Conservation (phyloP, 2,888 invertebrate species). For the Cancer borealis region DNA sequence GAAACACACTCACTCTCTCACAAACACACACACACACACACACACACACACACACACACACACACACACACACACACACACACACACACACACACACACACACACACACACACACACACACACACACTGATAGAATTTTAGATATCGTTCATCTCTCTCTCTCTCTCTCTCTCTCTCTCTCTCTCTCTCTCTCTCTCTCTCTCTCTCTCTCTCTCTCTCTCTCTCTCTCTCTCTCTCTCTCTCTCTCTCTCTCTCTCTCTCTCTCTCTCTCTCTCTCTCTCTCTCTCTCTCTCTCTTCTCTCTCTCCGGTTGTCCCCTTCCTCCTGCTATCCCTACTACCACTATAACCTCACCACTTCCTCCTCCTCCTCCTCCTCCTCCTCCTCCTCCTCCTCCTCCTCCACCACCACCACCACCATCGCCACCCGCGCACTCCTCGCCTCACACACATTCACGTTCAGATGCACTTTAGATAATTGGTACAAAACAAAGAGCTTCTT, state of each 20-base stretch:
- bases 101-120: constrained; percentile 11
- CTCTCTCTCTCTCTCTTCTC: constrained; percentile 43
- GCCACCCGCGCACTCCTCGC: neutral
- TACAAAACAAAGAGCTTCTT: constrained; percentile 63
- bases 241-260: constrained; percentile 31
- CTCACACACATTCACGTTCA: constrained; percentile 65
- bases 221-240: constrained; percentile 29
- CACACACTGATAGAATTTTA: neutral
- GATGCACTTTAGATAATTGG: constrained; percentile 74
- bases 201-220: constrained; percentile 26
- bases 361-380: neutral
- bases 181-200: constrained; percentile 45
- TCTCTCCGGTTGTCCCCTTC: neutral
- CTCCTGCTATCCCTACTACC: neutral
- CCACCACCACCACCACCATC: neutral
- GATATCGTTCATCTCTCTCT: neutral
- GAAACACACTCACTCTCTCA: neutral
- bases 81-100: constrained; percentile 18
- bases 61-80: constrained; percentile 44
- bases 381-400: neutral
- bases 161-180: constrained; percentile 21
- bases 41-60: constrained; percentile 39
- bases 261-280: constrained; percentile 17
- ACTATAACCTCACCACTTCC: neutral
- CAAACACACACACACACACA: constrained; percentile 38